Evolutionary conservation across 1,140 invertebrate species (phyloP), one percentile per base, ranked within the genome.

Genomic region (Drosophila equinoxialis): DNA sequence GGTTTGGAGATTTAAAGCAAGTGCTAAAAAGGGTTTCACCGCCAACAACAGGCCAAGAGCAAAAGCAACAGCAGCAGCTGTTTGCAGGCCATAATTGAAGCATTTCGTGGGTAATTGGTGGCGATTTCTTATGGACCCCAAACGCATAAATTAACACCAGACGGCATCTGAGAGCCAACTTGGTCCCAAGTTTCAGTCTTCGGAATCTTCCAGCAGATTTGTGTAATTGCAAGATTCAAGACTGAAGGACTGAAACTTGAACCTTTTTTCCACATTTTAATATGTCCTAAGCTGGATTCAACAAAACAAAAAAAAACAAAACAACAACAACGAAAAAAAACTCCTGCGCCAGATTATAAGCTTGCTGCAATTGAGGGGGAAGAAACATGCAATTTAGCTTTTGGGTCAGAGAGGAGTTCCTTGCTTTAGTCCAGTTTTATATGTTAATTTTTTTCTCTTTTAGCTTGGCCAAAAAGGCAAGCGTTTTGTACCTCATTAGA

Each of bases 131-230:
- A 68, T 73, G 78, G 63, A 76, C 42, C 57, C 74, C 33, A 41
- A 87, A 87, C 85, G 84, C 84, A 87, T 87, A 89, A 89, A 89
- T 89, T 89, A 89, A 89, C 84, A 89, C 85, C 84, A 87, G 76
- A 65, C 65, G 54, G 45, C 39, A 66, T 37, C 54, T 10, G 10
- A 39, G 37, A 39, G 37, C 42, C 37, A 48, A 23, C 35, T 30
- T 6, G 30, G 30, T 30, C 23, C 26, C 37, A 39, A 39, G 37
- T 35, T 35, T 48, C 62, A 63, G 51, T 74, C 63, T 30, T 65
- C 45, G 13, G 67, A 75, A 66, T 45, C 74, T 68, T 55, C 59
- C 59, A 48, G 60, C 73, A 87, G 83, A 89, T 87, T 87, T 87
- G 83, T 87, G 83, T 87, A 87, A 87, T 87, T 87, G 83, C 84